Evolutionary conservation across 1,140 invertebrate genomes (phyloP), one percentile per base, ranked within the genome.

Genomic region (Drosophila nebulosa): DNA sequence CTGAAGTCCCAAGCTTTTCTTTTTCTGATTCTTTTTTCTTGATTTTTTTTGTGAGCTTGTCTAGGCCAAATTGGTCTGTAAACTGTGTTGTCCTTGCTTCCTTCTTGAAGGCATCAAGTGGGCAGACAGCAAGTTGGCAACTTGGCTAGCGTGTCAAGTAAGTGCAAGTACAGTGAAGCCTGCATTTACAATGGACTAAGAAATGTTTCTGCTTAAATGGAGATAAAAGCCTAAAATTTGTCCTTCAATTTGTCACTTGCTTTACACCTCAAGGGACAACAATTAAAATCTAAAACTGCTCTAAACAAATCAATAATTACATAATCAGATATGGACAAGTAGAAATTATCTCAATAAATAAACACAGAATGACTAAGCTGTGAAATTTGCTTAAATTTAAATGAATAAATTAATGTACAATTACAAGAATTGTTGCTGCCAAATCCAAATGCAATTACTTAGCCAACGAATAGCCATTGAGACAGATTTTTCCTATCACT

Each of bases 81-180:
- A 55, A 30, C 12, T 42, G 32, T 58, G 32, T 39, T 58, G 66
- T 78, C 60, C 72, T 75, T 74, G 39, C 16, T 46, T 53, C 7
- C 52, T 74, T 56, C 76, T 79, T 60, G 53, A 42, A 62, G 42
- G 42, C 55, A 36, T 66, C 64, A 56, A 81, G 72, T 72, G 71
- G 61, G 18, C 39, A 46, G 39, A 46, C 71, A 58, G 27, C 53
- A 55, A 59, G 52, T 42, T 60, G 50, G 64, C 69, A 63, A 69
- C 61, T 79, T 76, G 75, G 65, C 64, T 72, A 81, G 53, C 64
- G 57, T 62, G 57, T 56, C 64, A 61, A 56, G 64, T 46, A 70
- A 51, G 16, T 68, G 50, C 30, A 57, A 65, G 63, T 60, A 67
- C 79, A 84, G 75, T 73, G 60, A 51, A 65, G 46, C 63, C 50